A percentile compares a stretch with the other conserved stretches of the same genome.
These are phyloP conservation scores for Zele albiditarsus DNA, from an alignment of 2,888 invertebrate species.

Conservation along the genomic window DNA sequence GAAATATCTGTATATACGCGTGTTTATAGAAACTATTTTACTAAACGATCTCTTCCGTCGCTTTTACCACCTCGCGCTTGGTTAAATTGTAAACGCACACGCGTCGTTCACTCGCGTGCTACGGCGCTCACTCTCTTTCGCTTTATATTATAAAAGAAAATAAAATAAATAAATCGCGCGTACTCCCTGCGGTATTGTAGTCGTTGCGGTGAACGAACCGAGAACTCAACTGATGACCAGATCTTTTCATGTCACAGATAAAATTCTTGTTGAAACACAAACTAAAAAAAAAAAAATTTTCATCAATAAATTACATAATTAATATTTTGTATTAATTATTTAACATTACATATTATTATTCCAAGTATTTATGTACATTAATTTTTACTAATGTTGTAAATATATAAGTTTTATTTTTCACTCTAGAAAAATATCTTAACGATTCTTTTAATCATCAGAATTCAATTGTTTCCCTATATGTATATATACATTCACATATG, in stretches of 20 bases:
- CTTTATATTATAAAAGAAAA: neutral
- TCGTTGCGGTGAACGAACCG: slow-evolving; percentile 3
- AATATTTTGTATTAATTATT: no score
- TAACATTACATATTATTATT: no score
- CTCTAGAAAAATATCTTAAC: neutral
- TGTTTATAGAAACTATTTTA: neutral
- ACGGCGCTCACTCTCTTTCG: neutral
- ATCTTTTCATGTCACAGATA: neutral
- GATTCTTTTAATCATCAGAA: neutral
- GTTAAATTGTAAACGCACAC: neutral
- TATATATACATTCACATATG: neutral
- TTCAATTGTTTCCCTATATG: neutral
- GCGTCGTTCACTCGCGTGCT: neutral
- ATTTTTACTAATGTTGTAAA: no score
- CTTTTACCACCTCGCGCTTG: neutral
- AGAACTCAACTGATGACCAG: neutral
- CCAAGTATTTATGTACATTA: no score
- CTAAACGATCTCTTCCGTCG: slow-evolving; percentile 3
- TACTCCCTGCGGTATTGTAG: neutral
- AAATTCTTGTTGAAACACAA: neutral
- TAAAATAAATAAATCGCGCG: neutral
- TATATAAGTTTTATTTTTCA: no score
- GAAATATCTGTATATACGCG: neutral
- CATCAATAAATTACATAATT: no score
- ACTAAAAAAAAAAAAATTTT: neutral